These are phyloP conservation scores for Dilophus febrilis DNA, from an alignment of 2,888 invertebrate species.

Conservation along the genomic window DNA sequence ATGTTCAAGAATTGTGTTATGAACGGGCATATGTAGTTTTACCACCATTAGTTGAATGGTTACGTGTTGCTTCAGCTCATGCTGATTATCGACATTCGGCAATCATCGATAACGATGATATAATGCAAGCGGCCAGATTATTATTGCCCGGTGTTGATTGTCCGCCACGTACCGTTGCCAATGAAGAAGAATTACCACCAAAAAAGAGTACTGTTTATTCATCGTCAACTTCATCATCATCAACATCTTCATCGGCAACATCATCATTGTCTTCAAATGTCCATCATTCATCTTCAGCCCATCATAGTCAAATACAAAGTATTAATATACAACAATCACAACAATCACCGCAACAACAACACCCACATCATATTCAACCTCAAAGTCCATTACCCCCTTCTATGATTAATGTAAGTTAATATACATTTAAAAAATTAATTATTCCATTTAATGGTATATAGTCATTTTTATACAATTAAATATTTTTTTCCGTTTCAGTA, in stretches of 20 bases:
- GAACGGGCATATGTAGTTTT: constrained; percentile 75
- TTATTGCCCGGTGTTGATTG: constrained; percentile 79
- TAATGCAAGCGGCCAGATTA: constrained; percentile 72
- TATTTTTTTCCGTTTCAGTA: neutral
- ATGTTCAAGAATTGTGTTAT: constrained; percentile 58
- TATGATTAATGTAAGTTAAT: no score
- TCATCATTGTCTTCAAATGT: no score
- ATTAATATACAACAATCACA: no score
- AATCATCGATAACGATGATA: constrained; percentile 67
- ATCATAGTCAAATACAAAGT: no score
- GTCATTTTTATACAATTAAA: neutral
- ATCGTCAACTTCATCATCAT: constrained; percentile 9
- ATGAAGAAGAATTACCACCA: constrained; percentile 34
- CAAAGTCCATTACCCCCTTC: no score
- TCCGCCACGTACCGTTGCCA: constrained; percentile 57
- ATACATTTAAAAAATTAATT: no score
- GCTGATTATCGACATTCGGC: constrained; percentile 62
- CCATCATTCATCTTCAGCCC: no score
- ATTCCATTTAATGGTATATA: no score
- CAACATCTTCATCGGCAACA: no score
- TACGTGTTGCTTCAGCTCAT: constrained; percentile 67
- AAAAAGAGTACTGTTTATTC: constrained; percentile 20
- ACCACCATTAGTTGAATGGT: constrained; percentile 83
- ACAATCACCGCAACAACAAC: no score
- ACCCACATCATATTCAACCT: no score